Percentiles rank a stretch among this genome's conserved stretches.
phyloP scores from a whole-genome alignment of 2,113 vertebrate species.

The Nettapus auritus region DNA sequence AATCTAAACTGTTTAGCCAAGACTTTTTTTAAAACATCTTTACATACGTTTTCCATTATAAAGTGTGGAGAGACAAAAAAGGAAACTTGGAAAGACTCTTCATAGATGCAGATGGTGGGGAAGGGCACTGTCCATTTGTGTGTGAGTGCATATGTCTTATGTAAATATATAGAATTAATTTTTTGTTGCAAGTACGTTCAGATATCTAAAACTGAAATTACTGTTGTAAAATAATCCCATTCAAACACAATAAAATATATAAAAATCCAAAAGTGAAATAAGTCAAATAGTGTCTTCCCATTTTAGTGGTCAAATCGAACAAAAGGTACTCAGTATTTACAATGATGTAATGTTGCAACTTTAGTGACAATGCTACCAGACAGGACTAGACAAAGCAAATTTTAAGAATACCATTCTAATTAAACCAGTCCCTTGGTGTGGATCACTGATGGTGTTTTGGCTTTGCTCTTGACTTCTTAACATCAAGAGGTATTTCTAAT shows the following conservation, averaged over 20 bases:
- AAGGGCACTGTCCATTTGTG: background rate
- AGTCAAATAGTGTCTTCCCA: background rate
- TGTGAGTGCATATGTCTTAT: background rate
- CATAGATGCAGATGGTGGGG: background rate
- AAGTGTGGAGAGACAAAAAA: background rate
- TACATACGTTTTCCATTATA: background rate
- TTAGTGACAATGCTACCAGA: background rate
- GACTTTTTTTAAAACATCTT: background rate
- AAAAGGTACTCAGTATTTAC: slow-evolving; percentile 1
- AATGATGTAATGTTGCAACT: background rate
- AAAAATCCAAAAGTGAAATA: background rate
- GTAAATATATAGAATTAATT: background rate
- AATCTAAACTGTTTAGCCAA: background rate
- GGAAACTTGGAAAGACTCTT: background rate
- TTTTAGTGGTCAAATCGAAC: background rate
- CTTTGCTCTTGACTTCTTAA: slow-evolving; percentile 53
- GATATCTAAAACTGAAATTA: background rate
- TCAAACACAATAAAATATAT: background rate
- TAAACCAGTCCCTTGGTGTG: slow-evolving; percentile 21
- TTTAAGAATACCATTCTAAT: slow-evolving; percentile 61
- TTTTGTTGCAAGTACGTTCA: background rate
- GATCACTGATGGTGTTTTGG: slow-evolving; percentile 30
- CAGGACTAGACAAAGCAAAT: slow-evolving; percentile 53
- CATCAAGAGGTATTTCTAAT: slow-evolving; percentile 28
- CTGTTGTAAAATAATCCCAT: background rate